A percentile compares a stretch with the other conserved stretches of the same genome.
Evolutionary conservation across 2,888 invertebrate genomes (phyloP).

Genomic region (Palloptera scutellata): DNA sequence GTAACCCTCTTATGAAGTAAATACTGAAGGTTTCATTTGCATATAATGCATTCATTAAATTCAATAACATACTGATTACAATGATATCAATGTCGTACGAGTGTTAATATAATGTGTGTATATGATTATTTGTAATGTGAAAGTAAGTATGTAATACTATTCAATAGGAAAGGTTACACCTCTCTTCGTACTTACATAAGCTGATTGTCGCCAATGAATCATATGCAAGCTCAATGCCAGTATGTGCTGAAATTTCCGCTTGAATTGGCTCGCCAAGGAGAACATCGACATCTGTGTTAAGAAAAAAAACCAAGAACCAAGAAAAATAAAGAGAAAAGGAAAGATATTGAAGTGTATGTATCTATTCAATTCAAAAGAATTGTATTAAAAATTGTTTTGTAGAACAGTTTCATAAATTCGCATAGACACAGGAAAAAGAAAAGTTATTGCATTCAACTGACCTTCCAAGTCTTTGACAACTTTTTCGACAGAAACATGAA

Average conservation of each 20-base stretch:
- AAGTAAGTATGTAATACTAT: no score
- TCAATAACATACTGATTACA: no score
- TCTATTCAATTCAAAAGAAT: no score
- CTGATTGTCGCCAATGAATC: slow-evolving; percentile 76
- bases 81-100: background rate
- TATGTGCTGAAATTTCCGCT: slow-evolving; percentile 75
- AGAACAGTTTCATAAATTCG: background rate
- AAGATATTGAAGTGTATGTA: background rate
- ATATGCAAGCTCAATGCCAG: slow-evolving; percentile 78
- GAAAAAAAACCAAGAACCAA: slow-evolving; percentile 14
- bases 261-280: slow-evolving; percentile 81
- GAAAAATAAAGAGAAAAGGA: background rate
- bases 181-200: slow-evolving; percentile 67
- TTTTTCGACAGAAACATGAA: slow-evolving; percentile 71
- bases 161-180: slow-evolving; percentile 16
- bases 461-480: slow-evolving; percentile 72
- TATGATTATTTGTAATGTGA: no score
- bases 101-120: background rate
- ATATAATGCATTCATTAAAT: no score
- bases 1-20: no score
- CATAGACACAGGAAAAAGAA: background rate
- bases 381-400: background rate
- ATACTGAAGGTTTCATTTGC: no score
- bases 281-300: slow-evolving; percentile 70
- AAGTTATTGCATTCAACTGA: slow-evolving; percentile 57